Evolutionary conservation across 2,113 vertebrate species (phyloP).

Genomic region (Nesospiza acunhae): DNA sequence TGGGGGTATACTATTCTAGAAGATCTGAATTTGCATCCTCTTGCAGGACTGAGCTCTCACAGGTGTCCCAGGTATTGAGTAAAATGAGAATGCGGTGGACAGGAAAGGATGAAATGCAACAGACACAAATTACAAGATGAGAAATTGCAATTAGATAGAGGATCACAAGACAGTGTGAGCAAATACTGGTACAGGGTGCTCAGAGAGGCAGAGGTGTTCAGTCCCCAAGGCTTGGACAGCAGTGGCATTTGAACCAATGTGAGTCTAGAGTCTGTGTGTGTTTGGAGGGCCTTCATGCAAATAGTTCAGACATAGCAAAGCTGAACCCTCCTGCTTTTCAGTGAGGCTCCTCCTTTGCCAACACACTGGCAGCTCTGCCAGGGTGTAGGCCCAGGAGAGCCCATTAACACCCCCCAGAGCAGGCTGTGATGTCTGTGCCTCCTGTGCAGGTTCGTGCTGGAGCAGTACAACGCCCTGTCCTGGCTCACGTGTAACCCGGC

Average conservation of each 20-base stretch:
- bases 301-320: neutral
- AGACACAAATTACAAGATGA: neutral
- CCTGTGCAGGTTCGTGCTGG: conserved; percentile 89
- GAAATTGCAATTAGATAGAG: neutral
- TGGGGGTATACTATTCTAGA: neutral
- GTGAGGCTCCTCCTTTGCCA: neutral
- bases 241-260: neutral
- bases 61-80: neutral
- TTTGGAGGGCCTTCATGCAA: neutral
- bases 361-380: accelerated
- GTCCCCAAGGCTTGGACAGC: neutral
- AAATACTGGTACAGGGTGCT: neutral
- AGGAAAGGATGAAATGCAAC: neutral
- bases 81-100: neutral
- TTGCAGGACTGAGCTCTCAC: neutral
- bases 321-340: neutral
- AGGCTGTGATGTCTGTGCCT: neutral
- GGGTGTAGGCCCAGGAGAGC: neutral
- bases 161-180: neutral
- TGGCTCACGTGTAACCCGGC: conserved; percentile 95
- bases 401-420: accelerated
- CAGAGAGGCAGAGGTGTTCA: neutral
- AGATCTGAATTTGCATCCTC: neutral
- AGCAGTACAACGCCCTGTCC: conserved; percentile 91
- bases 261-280: neutral